phyloP scores from a whole-genome alignment of 2,797 vertebrate species.

The Lindbergichthys nudifrons region DNA sequence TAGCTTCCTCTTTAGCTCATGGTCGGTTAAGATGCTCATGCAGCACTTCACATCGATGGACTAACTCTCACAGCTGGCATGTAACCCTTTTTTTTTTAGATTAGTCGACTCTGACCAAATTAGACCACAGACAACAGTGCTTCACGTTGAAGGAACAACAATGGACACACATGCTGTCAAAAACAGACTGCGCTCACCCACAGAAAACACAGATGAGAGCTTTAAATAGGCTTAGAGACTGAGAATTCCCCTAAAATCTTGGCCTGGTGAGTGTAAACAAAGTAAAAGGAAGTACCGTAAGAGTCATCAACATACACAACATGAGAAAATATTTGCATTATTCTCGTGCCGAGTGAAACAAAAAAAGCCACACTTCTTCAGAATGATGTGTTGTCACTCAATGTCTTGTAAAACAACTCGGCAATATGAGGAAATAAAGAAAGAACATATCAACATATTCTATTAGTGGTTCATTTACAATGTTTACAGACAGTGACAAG shows the following conservation, averaged over 20 bases:
- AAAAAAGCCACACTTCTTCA: not conserved
- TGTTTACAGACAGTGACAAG: not conserved
- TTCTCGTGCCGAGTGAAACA: conserved; percentile 18
- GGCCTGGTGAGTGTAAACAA: conserved; percentile 68
- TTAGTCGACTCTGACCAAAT: conserved; percentile 65
- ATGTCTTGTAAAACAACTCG: not conserved
- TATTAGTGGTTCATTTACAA: not conserved
- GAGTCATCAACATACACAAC: conserved; percentile 58
- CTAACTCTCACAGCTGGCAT: conserved; percentile 64
- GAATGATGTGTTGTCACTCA: not conserved
- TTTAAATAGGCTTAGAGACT: conserved; percentile 73
- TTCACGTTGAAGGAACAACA: conserved; percentile 68
- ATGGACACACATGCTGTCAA: conserved; percentile 69
- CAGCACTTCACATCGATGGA: conserved; percentile 40
- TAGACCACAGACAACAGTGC: conserved; percentile 56
- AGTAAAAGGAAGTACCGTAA: conserved; percentile 72
- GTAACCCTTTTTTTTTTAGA: conserved; percentile 55
- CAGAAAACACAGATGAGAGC: conserved; percentile 63
- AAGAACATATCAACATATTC: not conserved
- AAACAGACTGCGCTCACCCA: conserved; percentile 54
- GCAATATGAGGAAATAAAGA: not conserved
- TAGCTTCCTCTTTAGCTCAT: conserved; percentile 20
- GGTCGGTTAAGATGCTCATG: conserved; percentile 13
- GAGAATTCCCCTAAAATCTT: conserved; percentile 80
- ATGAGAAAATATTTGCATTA: conserved; percentile 71